phyloP scores from a whole-genome alignment of 2,113 vertebrate genomes.

The Grus americana region DNA sequence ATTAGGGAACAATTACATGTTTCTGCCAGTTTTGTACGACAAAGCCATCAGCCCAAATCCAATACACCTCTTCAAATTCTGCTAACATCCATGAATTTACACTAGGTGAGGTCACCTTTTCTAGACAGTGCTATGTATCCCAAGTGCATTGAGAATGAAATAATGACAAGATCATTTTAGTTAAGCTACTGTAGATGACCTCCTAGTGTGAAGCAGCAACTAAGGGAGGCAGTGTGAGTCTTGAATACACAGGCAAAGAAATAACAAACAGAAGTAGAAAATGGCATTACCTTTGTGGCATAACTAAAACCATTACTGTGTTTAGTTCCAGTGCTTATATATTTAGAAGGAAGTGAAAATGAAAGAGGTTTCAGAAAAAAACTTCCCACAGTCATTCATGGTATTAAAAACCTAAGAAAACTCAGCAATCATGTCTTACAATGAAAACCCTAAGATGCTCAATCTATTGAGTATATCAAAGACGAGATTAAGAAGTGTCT shows the following conservation, averaged over 20 bases:
- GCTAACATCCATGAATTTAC: neutral
- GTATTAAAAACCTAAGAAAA: neutral
- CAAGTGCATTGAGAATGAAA: neutral
- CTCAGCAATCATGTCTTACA: neutral
- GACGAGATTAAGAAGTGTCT: neutral
- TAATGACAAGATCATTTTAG: neutral
- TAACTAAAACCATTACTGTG: neutral
- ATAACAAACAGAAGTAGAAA: neutral
- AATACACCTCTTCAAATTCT: neutral
- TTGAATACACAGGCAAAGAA: neutral
- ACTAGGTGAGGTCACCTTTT: neutral
- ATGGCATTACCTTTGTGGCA: neutral
- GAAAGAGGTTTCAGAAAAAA: neutral
- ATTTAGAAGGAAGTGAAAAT: conserved; percentile 3
- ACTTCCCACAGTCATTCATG: neutral
- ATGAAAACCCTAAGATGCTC: neutral
- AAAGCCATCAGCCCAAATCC: neutral
- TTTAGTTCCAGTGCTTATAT: neutral
- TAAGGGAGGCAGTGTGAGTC: neutral
- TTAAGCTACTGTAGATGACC: neutral
- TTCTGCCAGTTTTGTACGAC: neutral
- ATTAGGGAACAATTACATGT: neutral
- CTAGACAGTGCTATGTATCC: neutral
- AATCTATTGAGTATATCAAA: neutral
- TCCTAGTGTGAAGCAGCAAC: neutral